Evolutionary conservation across 2,888 invertebrate species (phyloP).

Genomic region (Xestoiulus laeticollis): DNA sequence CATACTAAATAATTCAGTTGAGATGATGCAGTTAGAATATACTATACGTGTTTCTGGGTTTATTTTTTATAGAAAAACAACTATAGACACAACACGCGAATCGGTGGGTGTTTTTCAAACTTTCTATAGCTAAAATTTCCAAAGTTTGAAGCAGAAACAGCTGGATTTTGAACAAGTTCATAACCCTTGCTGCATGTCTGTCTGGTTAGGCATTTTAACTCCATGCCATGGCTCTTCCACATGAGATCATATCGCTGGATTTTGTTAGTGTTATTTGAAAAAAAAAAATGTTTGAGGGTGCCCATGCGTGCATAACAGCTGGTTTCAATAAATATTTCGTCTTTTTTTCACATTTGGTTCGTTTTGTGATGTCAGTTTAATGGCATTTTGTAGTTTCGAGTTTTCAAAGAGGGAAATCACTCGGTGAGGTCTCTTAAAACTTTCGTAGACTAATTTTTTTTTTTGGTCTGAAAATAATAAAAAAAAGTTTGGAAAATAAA

Average conservation of each 20-base stretch:
- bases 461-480: neutral
- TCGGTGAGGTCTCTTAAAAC: neutral
- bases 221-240: neutral
- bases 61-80: neutral
- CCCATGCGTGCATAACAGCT: neutral
- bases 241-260: neutral
- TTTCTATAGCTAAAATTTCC: neutral
- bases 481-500: neutral
- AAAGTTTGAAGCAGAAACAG: neutral
- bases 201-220: neutral
- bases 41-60: neutral
- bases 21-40: too few relatives aligned
- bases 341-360: neutral
- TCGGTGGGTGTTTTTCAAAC: neutral
- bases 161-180: neutral
- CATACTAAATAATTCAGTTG: too few relatives aligned
- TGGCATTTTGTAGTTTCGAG: neutral
- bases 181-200: neutral
- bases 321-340: neutral
- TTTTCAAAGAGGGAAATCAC: neutral
- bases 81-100: neutral
- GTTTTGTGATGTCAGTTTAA: neutral
- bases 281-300: neutral
- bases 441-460: neutral
- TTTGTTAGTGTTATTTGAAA: neutral